Conservation (phyloP, 2,888 invertebrate species). For the Zelleria hepariella region DNA sequence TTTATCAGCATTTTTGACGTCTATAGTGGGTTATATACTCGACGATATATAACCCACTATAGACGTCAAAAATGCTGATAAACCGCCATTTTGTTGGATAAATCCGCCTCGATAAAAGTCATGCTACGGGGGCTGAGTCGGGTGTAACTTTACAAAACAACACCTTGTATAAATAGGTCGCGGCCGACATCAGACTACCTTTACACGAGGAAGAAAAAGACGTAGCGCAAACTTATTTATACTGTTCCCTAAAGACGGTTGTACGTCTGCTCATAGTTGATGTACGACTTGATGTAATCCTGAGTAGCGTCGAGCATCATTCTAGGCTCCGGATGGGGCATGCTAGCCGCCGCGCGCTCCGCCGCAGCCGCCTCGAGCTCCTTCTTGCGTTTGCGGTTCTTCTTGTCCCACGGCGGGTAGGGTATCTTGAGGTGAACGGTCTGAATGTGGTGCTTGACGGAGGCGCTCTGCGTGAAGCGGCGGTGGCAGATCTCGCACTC, state of each 20-base stretch:
- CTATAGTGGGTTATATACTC: no score
- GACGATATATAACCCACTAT: no score
- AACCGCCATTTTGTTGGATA: no score
- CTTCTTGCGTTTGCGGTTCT: conserved; percentile 37
- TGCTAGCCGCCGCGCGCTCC: background rate
- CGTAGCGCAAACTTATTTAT: no score
- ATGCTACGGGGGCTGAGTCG: no score
- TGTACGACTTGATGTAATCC: conserved; percentile 49
- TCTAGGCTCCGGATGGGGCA: conserved; percentile 22
- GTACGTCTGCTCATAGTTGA: conserved; percentile 16
- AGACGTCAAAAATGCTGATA: no score
- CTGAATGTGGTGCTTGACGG: conserved; percentile 63
- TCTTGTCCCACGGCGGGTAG: conserved; percentile 65
- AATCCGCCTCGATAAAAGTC: no score
- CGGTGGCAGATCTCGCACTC: conserved; percentile 60
- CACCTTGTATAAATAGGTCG: no score
- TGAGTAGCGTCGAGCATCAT: conserved; percentile 34
- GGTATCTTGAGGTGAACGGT: conserved; percentile 64
- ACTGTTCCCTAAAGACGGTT: background rate
- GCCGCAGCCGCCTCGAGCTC: conserved; percentile 21
- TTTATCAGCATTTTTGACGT: no score
- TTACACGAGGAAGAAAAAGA: no score
- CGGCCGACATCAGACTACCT: no score
- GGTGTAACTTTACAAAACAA: no score
- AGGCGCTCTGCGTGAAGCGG: conserved; percentile 59